Evolutionary conservation across 23 tunicate genomes (phyloP).

Genomic region (Trididemnum miniatum): DNA sequence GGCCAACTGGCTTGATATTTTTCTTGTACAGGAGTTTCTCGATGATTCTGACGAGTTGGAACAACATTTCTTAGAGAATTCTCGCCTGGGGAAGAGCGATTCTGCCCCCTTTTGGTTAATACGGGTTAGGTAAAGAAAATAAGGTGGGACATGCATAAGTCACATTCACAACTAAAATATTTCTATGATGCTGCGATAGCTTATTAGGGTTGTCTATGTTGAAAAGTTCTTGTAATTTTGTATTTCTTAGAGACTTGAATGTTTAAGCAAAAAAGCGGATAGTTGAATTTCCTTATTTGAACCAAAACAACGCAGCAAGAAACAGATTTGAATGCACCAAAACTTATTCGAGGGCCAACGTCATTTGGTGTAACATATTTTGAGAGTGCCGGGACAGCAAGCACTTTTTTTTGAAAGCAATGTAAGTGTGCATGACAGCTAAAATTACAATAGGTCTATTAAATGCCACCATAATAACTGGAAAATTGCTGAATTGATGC

Average conservation of each 20-base stretch:
- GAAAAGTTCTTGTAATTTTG: too few relatives aligned
- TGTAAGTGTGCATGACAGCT: background rate
- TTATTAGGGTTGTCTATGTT: too few relatives aligned
- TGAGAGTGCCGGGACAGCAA: background rate
- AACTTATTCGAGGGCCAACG: background rate
- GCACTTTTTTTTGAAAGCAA: background rate
- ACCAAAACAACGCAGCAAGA: too few relatives aligned
- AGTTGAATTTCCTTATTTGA: background rate
- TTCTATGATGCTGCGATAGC: too few relatives aligned
- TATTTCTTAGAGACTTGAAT: too few relatives aligned
- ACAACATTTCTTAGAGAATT: background rate
- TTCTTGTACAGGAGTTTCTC: background rate
- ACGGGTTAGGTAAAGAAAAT: too few relatives aligned
- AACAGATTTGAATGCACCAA: constrained; percentile 1
- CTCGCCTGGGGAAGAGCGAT: too few relatives aligned
- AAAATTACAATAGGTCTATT: background rate
- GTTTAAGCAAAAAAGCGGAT: background rate
- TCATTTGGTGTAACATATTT: background rate
- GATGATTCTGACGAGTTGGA: background rate
- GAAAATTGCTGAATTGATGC: background rate
- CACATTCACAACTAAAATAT: too few relatives aligned
- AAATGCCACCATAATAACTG: background rate
- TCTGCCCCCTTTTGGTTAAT: too few relatives aligned
- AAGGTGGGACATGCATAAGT: too few relatives aligned
- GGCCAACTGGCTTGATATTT: background rate